A percentile compares a stretch with the other conserved stretches of the same genome.
Conservation (phyloP, 2,888 invertebrate genomes). For the Tetanocera ferruginea region DNA sequence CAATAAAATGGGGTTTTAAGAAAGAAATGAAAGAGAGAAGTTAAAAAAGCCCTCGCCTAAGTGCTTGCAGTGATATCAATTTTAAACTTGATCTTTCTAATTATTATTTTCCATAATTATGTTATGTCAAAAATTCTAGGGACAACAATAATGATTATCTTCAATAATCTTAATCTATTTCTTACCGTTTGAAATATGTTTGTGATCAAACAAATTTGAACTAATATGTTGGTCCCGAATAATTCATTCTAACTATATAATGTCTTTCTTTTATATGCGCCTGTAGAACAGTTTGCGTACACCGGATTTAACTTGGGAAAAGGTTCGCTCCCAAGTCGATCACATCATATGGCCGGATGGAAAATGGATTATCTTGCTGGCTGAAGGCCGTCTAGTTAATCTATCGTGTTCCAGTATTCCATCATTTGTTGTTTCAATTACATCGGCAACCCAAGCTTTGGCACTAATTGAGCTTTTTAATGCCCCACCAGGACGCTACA, state of each 20-base stretch:
- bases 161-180: no score
- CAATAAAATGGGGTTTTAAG: no score
- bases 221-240: no score
- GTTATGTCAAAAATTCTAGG: no score
- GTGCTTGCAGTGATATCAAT: no score
- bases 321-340: slow-evolving; percentile 97
- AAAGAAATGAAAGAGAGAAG: no score
- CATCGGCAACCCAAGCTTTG: slow-evolving; percentile 96
- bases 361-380: slow-evolving; percentile 91
- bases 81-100: no score
- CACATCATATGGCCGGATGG: slow-evolving; percentile 99
- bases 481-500: slow-evolving; percentile 94
- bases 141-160: no score
- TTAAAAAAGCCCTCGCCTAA: no score
- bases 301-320: slow-evolving; percentile 96
- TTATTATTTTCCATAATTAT: no score
- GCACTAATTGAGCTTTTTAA: slow-evolving; percentile 97
- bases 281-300: slow-evolving; percentile 84
- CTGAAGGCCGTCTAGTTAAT: slow-evolving; percentile 96
- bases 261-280: background rate
- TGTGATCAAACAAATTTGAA: no score
- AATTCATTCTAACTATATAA: background rate
- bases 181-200: no score
- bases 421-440: slow-evolving; percentile 97
- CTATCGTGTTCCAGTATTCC: slow-evolving; percentile 97